These are phyloP conservation scores for Drosophila suzukii DNA, from an alignment of 1,140 invertebrate species.

Conservation along the genomic window DNA sequence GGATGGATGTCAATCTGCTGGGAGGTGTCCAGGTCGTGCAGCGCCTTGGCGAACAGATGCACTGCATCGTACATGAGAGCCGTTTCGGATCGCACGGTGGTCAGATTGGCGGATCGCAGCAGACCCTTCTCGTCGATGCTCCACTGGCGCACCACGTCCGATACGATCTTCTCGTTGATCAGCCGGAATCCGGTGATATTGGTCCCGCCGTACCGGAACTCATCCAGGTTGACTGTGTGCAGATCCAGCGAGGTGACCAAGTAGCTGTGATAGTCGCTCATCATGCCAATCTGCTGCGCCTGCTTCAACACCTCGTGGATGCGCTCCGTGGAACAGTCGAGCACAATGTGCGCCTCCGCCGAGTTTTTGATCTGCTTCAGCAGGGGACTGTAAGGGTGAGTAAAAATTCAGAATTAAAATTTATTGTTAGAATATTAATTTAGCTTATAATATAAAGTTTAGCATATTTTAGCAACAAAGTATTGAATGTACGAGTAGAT, in stretches of 20 bases:
- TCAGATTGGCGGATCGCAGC: slow-evolving; percentile 75
- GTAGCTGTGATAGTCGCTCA: slow-evolving; percentile 96
- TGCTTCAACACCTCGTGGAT: slow-evolving; percentile 94
- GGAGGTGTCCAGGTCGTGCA: slow-evolving; percentile 95
- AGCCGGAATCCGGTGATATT: slow-evolving; percentile 96
- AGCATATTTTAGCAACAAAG: too few relatives aligned
- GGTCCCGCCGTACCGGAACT: slow-evolving; percentile 96
- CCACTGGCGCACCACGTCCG: slow-evolving; percentile 92
- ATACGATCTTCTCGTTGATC: slow-evolving; percentile 85
- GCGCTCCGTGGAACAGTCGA: slow-evolving; percentile 94
- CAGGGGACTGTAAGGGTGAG: slow-evolving; percentile 87
- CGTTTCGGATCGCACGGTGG: slow-evolving; percentile 92
- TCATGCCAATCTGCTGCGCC: slow-evolving; percentile 97
- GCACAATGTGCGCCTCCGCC: slow-evolving; percentile 94
- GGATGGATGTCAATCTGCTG: slow-evolving; percentile 95
- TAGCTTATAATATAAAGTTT: too few relatives aligned
- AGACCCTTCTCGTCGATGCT: slow-evolving; percentile 80
- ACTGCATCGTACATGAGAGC: slow-evolving; percentile 98
- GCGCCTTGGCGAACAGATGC: slow-evolving; percentile 95
- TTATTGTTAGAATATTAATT: too few relatives aligned
- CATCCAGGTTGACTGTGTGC: slow-evolving; percentile 95
- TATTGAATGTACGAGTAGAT: too few relatives aligned
- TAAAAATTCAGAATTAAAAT: background rate
- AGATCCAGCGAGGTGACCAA: slow-evolving; percentile 95
- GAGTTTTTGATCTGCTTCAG: slow-evolving; percentile 96